Evolutionary conservation across 2,113 vertebrate genomes (phyloP).

Genomic region (Lepidothrix coronata): DNA sequence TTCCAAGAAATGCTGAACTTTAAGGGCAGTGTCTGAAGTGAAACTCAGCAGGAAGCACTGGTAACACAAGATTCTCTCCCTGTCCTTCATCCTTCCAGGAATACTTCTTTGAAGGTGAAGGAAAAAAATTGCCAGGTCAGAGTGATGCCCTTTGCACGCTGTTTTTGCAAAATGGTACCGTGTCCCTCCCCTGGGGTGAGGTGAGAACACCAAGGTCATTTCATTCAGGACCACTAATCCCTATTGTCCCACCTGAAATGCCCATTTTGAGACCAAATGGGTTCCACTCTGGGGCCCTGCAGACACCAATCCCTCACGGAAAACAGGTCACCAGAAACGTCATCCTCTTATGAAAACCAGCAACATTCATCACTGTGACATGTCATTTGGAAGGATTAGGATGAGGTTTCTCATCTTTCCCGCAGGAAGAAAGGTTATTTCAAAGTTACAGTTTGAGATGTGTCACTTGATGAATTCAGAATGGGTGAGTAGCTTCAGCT

Average conservation of each 20-base stretch:
- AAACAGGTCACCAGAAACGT: not conserved
- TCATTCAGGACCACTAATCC: not conserved
- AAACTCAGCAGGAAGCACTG: not conserved
- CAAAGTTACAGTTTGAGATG: not conserved
- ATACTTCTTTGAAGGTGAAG: not conserved
- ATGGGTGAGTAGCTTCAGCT: not conserved
- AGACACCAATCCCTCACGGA: not conserved
- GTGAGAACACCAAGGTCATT: not conserved
- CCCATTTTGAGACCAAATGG: not conserved
- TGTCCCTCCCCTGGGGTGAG: not conserved
- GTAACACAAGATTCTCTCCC: not conserved
- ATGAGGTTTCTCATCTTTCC: not conserved
- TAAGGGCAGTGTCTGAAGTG: not conserved
- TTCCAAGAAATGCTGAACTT: constrained; percentile 3
- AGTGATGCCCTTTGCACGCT: not conserved
- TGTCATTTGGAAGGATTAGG: not conserved
- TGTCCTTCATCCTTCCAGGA: not conserved
- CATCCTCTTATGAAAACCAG: not conserved
- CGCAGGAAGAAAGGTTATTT: not conserved
- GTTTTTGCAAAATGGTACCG: not conserved
- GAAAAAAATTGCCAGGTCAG: not conserved
- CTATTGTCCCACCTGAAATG: not conserved
- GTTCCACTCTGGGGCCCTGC: fast-evolving
- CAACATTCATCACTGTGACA: not conserved
- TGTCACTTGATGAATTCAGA: not conserved